Percentiles rank a stretch among this genome's conserved stretches.
Evolutionary conservation across 1,140 invertebrate species (phyloP).

Genomic region (Drosophila obscura): DNA sequence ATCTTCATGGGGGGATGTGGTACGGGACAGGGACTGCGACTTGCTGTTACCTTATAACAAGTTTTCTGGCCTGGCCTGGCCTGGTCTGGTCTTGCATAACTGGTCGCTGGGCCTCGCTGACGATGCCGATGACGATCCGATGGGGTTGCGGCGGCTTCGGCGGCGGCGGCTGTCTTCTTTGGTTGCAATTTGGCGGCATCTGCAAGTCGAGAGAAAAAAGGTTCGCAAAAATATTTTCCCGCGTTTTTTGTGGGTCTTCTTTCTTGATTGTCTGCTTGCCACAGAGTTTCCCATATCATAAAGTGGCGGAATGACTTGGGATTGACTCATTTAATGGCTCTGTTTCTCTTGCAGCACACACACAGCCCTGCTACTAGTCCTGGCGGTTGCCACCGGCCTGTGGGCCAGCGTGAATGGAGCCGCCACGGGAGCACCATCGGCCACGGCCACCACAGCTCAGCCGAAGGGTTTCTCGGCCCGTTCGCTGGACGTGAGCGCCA

Average conservation of each 20-base stretch:
- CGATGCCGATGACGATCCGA: constrained; percentile 37
- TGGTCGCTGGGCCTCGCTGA: constrained; percentile 65
- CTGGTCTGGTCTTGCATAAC: constrained; percentile 71
- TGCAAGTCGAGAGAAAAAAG: constrained; percentile 56
- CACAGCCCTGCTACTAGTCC: constrained; percentile 61
- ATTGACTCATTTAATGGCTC: constrained; percentile 64
- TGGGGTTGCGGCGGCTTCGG: constrained; percentile 14
- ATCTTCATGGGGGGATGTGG: constrained; percentile 27
- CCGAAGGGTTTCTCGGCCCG: constrained; percentile 75
- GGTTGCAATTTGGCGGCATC: constrained; percentile 78
- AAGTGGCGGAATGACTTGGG: constrained; percentile 29
- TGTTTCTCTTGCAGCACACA: constrained; percentile 55
- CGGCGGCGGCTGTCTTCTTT: constrained; percentile 56
- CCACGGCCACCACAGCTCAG: constrained; percentile 73
- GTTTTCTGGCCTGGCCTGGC: constrained; percentile 60
- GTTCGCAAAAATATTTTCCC: constrained; percentile 78
- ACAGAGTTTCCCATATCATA: constrained; percentile 83
- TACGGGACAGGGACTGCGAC: constrained; percentile 39
- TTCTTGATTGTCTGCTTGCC: constrained; percentile 48
- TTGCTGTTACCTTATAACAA: constrained; percentile 69
- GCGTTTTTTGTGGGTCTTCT: constrained; percentile 55
- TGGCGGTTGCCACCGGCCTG: constrained; percentile 48
- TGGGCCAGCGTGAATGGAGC: constrained; percentile 48
- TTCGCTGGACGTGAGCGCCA: constrained; percentile 64
- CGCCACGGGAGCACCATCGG: constrained; percentile 57